A percentile compares a stretch with the other conserved stretches of the same genome.
Evolutionary conservation across 2,888 invertebrate genomes (phyloP).

Genomic region (Cantharis flavilabris): DNA sequence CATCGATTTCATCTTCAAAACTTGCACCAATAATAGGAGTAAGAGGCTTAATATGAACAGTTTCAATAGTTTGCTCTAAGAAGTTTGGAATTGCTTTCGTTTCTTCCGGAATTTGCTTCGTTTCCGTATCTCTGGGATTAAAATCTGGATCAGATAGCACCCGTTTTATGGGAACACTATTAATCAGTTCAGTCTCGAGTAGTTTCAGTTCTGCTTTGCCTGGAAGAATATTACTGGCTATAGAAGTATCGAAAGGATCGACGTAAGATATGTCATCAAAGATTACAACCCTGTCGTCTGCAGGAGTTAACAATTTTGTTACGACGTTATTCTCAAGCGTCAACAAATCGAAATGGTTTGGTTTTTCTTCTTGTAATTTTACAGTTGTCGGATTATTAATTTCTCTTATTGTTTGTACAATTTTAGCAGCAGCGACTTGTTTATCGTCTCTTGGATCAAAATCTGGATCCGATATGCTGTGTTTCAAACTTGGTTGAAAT

Average conservation of each 20-base stretch:
- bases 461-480: constrained; percentile 69
- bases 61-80: constrained; percentile 44
- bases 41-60: constrained; percentile 51
- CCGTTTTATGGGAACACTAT: constrained; percentile 41
- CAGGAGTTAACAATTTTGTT: constrained; percentile 72
- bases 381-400: constrained; percentile 41
- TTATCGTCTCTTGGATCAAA: constrained; percentile 60
- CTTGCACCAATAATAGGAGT: constrained; percentile 46
- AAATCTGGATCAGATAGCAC: constrained; percentile 55
- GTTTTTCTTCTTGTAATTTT: constrained; percentile 5
- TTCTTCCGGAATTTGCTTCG: constrained; percentile 4
- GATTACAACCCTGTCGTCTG: constrained; percentile 55
- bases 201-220: constrained; percentile 64
- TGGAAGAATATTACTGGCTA: constrained; percentile 68
- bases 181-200: constrained; percentile 61
- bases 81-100: constrained; percentile 38
- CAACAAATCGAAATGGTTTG: constrained; percentile 52
- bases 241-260: constrained; percentile 89
- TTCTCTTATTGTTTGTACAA: constrained; percentile 54
- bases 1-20: constrained; percentile 58
- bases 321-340: constrained; percentile 64
- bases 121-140: constrained; percentile 58
- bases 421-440: constrained; percentile 45
- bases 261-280: constrained; percentile 57
- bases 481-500: constrained; percentile 54